These are phyloP conservation scores for Myoxocephalus aenaeus DNA, from an alignment of 2,797 vertebrate genomes.

Conservation along the genomic window DNA sequence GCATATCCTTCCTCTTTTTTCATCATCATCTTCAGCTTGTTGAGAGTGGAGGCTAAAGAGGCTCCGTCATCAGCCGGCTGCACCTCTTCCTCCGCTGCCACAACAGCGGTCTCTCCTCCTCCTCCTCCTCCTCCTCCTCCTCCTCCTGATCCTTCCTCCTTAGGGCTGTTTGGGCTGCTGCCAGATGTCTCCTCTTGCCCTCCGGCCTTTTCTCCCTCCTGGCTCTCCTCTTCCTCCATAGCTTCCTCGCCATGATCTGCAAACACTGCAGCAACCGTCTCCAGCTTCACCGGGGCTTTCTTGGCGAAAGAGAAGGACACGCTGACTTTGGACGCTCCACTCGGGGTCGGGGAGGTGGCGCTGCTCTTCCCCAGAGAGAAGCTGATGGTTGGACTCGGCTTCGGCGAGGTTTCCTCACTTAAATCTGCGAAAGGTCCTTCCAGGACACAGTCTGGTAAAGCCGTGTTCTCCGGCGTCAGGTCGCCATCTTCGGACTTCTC, in stretches of 20 bases:
- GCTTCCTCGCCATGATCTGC: constrained; percentile 92
- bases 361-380: constrained; percentile 89
- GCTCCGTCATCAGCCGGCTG: constrained; percentile 81
- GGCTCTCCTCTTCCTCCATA: constrained; percentile 87
- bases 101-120: constrained; percentile 44
- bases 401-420: constrained; percentile 78
- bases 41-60: constrained; percentile 91
- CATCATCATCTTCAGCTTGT: constrained; percentile 97
- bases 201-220: constrained; percentile 83
- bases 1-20: constrained; percentile 91
- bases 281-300: constrained; percentile 95
- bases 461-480: constrained; percentile 75
- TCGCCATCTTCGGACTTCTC: constrained; percentile 86
- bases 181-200: constrained; percentile 71
- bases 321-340: constrained; percentile 89
- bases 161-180: constrained; percentile 75
- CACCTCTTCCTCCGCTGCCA: constrained; percentile 59
- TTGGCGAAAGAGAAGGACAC: constrained; percentile 99
- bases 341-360: constrained; percentile 80
- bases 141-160: constrained; percentile 46
- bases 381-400: constrained; percentile 81
- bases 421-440: constrained; percentile 71
- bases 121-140: constrained; percentile 49
- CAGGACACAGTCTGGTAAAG: constrained; percentile 57
- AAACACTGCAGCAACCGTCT: constrained; percentile 95